Percentiles rank a stretch among this genome's conserved stretches.
Evolutionary conservation across 2,113 vertebrate species (phyloP).

Genomic region (Uropsilus gracilis): DNA sequence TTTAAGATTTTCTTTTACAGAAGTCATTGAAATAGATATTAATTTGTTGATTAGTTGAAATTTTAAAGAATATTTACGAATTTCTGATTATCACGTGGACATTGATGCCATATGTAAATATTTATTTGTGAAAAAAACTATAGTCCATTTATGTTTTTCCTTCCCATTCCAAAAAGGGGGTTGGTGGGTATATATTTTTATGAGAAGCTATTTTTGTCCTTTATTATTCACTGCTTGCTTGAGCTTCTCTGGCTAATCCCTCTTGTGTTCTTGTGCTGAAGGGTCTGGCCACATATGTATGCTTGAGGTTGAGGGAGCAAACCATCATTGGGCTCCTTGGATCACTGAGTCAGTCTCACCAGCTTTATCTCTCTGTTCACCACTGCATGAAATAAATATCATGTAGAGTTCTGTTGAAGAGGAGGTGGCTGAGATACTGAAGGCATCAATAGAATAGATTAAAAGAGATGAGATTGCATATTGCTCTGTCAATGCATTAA

Average conservation of each 20-base stretch:
- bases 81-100: neutral
- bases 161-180: neutral
- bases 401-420: neutral
- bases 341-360: neutral
- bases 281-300: accelerated
- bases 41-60: neutral
- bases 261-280: neutral
- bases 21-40: neutral
- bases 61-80: conserved; percentile 8
- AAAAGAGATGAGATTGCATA: neutral
- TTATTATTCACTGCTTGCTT: neutral
- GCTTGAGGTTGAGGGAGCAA: neutral
- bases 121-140: neutral
- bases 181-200: no score
- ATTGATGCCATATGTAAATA: neutral
- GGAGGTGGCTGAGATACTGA: neutral
- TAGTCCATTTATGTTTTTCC: neutral
- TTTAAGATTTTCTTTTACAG: neutral
- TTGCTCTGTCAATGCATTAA: neutral
- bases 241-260: neutral
- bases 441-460: neutral
- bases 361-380: neutral
- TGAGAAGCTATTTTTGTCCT: neutral
- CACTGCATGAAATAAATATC: neutral
- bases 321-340: neutral